A percentile compares a stretch with the other conserved stretches of the same genome.
Evolutionary conservation across 2,113 vertebrate genomes (phyloP).

Genomic region (Oostethus manadensis): DNA sequence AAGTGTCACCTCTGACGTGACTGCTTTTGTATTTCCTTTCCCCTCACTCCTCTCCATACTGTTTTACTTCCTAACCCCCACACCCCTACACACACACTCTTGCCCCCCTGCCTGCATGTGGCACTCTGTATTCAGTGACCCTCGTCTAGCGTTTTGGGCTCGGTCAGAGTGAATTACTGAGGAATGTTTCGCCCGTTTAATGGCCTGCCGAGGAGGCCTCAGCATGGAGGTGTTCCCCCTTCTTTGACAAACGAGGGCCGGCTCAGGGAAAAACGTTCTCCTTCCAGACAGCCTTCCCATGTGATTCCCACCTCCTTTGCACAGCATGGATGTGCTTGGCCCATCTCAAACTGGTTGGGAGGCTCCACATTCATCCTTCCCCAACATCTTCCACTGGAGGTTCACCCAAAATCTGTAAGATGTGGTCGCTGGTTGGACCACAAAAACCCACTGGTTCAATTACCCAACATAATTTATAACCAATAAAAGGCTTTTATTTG

Average conservation of each 20-base stretch:
- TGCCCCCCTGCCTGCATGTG: slow-evolving; percentile 33
- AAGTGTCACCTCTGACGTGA: not conserved
- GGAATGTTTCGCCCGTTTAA: slow-evolving; percentile 62
- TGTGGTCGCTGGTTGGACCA: slow-evolving; percentile 14
- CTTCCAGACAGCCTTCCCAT: slow-evolving; percentile 49
- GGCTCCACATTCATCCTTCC: slow-evolving; percentile 46
- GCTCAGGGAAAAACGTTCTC: slow-evolving; percentile 6
- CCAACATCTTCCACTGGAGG: slow-evolving; percentile 4
- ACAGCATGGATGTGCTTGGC: not conserved
- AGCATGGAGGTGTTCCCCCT: slow-evolving; percentile 62
- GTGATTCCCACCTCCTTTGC: slow-evolving; percentile 42
- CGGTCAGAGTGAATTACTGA: slow-evolving; percentile 76
- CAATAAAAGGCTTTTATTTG: slow-evolving; percentile 59
- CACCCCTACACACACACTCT: not conserved
- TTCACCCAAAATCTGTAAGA: slow-evolving; percentile 20
- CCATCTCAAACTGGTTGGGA: too few species aligned
- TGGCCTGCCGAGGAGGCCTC: slow-evolving; percentile 48
- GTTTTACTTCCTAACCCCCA: slow-evolving; percentile 11
- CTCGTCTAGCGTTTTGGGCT: slow-evolving; percentile 35
- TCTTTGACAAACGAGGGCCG: slow-evolving; percentile 50
- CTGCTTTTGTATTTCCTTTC: slow-evolving; percentile 19
- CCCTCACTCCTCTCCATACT: slow-evolving; percentile 38
- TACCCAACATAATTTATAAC: slow-evolving; percentile 39
- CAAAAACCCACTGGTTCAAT: not conserved
- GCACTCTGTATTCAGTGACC: slow-evolving; percentile 37